These are phyloP conservation scores for Microctenopoma lineatum DNA, from an alignment of 2,797 vertebrate genomes.

Conservation along the genomic window DNA sequence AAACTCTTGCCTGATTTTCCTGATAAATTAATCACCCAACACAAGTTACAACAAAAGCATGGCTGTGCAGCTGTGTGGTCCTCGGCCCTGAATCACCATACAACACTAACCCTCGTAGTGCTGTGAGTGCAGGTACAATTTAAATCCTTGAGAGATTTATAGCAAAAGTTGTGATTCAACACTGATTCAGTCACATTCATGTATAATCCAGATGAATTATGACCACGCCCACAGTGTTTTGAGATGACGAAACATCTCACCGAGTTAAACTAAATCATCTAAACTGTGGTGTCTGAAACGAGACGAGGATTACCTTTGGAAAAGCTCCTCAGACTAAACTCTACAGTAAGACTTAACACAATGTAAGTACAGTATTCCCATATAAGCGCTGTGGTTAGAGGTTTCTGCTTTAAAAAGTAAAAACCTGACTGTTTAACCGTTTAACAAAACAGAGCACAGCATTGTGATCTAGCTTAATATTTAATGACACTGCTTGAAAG, in stretches of 20 bases:
- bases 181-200: neutral
- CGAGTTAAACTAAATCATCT: neutral
- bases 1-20: neutral
- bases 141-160: neutral
- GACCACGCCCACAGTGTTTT: neutral
- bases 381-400: constrained; percentile 40
- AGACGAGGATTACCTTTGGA: constrained; percentile 20
- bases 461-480: constrained; percentile 6
- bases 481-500: constrained; percentile 19
- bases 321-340: constrained; percentile 37
- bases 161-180: neutral
- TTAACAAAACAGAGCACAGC: constrained; percentile 14
- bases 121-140: neutral
- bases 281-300: neutral
- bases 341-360: constrained; percentile 22
- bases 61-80: neutral
- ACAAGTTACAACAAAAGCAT: constrained; percentile 19
- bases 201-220: neutral
- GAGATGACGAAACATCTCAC: neutral
- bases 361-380: constrained; percentile 36
- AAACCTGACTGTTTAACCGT: constrained; percentile 12
- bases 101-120: neutral
- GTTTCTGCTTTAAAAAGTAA: constrained; percentile 17
- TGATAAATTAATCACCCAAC: neutral
- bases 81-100: neutral